Evolutionary conservation across 2,797 vertebrate genomes (phyloP).

Genomic region (Garrulus glandarius): DNA sequence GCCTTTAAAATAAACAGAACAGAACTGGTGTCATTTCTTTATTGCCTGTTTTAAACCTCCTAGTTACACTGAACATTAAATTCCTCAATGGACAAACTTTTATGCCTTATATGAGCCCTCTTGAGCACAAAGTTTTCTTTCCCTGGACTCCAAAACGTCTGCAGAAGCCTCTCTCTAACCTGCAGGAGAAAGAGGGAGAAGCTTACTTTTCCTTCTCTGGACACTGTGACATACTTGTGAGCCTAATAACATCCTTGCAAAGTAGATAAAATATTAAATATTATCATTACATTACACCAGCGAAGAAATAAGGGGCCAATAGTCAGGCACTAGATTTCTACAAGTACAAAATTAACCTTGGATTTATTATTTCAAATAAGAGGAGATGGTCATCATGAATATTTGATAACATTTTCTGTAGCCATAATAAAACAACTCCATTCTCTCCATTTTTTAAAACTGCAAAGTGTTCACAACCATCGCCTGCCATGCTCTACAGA

Average conservation of each 20-base stretch:
- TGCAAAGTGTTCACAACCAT: background rate
- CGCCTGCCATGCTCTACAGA: accelerated
- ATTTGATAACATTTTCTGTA: slow-evolving; percentile 65
- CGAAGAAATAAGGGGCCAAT: slow-evolving; percentile 27
- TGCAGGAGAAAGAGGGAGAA: slow-evolving; percentile 8
- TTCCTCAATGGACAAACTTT: background rate
- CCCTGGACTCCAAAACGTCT: background rate
- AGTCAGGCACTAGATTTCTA: background rate
- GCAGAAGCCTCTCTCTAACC: slow-evolving; percentile 14
- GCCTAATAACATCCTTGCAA: slow-evolving; percentile 56
- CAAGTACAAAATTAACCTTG: slow-evolving; percentile 50
- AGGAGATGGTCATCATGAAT: slow-evolving; percentile 65
- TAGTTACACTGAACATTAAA: background rate
- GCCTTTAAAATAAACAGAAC: background rate
- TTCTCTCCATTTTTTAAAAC: background rate
- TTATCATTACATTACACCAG: slow-evolving; percentile 37
- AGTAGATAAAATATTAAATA: slow-evolving; percentile 60
- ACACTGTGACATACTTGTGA: slow-evolving; percentile 46
- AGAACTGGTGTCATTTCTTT: background rate
- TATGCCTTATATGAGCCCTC: background rate
- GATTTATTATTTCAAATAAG: slow-evolving; percentile 74
- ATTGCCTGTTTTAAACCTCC: background rate
- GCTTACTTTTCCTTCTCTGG: slow-evolving; percentile 16
- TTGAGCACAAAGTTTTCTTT: background rate
- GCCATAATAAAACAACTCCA: background rate